Base-by-base conservation (phyloP, 2,113 vertebrate species). In the Rostratula benghalensis region DNA sequence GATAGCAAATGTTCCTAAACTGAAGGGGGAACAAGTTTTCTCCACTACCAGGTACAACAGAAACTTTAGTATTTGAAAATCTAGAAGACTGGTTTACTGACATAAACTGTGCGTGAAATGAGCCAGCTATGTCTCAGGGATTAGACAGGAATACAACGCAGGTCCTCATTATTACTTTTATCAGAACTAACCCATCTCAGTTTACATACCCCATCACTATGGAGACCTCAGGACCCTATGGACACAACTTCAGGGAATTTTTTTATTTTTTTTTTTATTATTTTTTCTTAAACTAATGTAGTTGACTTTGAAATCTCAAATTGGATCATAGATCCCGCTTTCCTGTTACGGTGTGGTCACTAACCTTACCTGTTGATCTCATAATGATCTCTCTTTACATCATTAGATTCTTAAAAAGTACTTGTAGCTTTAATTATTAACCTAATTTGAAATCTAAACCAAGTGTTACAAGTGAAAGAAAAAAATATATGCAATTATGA, bases 1-100 rank as follows among this genome's bases (percentile, higher is more conserved):
- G 95, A 97, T 96, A 96, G 92, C 67, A 92, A 87, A 82, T 54
- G 50, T 87, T 94, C 89, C 96, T 91, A 46, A 94, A 82, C 74
- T 54, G 65, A 74, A 79, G 45, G 37, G 18, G 12, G 57, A 59
- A 61, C 35, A 45, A 41, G 46, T 82, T 92, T 91, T 35, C 67
- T 63, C 24, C 68, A 43, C 59, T 13, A 39, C 54, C 46, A 51
- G 37, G 16, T 74, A 68, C 84, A 86, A 77, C 22, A 60, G 30
- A 60, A 88, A 61, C 24, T 27, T 71, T 7, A 61, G 41, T 39
- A 89, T 83, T 89, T 76, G 43, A 65, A 87, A 76, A 65, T 3
- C 41, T 56, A 33, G 71, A 67, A 27, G 14, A 51, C 11, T 6
- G 17, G 41, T 57, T 37, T 31, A 21, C 18, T n/a, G 60, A 39